Base-by-base conservation (phyloP, 23 tunicate genomes). In the Oikopleura vanhoeffeni region DNA sequence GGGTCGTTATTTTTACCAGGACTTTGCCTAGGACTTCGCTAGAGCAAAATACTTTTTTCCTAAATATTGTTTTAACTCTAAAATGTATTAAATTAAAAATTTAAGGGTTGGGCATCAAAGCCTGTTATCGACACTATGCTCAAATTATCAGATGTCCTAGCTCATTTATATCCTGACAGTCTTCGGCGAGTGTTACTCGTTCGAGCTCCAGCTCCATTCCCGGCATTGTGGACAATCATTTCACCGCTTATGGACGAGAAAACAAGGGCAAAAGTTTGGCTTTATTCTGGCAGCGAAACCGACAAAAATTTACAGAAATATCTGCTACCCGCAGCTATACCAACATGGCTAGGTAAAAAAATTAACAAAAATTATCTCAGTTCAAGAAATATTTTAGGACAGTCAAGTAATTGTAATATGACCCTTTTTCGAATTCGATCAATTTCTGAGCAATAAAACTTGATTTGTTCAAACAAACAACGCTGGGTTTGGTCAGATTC, bases 301-400 rank as follows among this genome's bases (percentile, higher is more conserved):
- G 32, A 4, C 34, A 71, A 71, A 30, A 71, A 71, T 32, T 38
- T 71, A 24, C 79, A 30, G 35, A 71, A 71, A 4, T 71, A 13
- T 71, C 35, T 71, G 79, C 34, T 18, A 30, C 27, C 34, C 2
- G 2, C 27, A 2, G 79, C 79, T 28, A 71, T 71, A 18, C 79
- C 79, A 24, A 71, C 79, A 33, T 71, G 79, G 79, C 79, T 71
- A 30, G 79, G 79, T 49, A n/a, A n/a, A n/a, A n/a, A n/a, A n/a
- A n/a, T n/a, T n/a, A n/a, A n/a, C n/a, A n/a, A n/a, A n/a, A n/a
- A n/a, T n/a, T n/a, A n/a, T n/a, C n/a, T n/a, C n/a, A n/a, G n/a
- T n/a, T n/a, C n/a, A n/a, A n/a, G n/a, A n/a, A n/a, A n/a, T n/a
- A n/a, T n/a, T n/a, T n/a, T n/a, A n/a, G n/a, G n/a, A n/a, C n/a